A percentile compares a stretch with the other conserved stretches of the same genome.
Conservation (phyloP, 1,140 invertebrate genomes). For the Trachymyrmex cornetzi region DNA sequence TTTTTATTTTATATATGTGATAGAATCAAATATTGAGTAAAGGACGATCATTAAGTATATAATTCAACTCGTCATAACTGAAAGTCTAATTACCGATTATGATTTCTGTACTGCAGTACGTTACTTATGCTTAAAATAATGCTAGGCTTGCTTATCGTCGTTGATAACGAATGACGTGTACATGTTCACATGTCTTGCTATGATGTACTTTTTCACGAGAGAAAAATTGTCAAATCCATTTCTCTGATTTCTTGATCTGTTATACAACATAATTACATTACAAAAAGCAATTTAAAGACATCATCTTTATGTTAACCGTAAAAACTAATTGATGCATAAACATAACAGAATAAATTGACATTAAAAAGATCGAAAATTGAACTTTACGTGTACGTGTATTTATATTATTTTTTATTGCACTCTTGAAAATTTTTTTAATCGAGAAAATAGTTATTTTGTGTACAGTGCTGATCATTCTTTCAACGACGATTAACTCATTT, state of each 20-base stretch:
- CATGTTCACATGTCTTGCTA: not conserved
- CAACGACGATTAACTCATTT: constrained; percentile 73
- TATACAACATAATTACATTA: not conserved
- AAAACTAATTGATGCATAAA: not conserved
- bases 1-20: not conserved
- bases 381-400: not conserved
- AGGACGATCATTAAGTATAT: not conserved
- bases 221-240: not conserved
- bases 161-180: constrained; percentile 61
- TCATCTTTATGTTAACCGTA: not conserved
- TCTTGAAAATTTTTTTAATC: not conserved
- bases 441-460: not conserved
- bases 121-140: constrained; percentile 38
- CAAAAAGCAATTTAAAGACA: not conserved
- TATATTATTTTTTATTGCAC: not conserved
- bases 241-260: not conserved
- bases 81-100: not conserved
- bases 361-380: not conserved
- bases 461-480: constrained; percentile 68
- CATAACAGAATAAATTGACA: not conserved
- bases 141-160: constrained; percentile 28
- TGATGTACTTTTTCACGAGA: not conserved
- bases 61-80: not conserved
- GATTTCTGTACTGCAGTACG: not conserved
- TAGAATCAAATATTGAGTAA: not conserved